These are phyloP conservation scores for Boulengeromyrus knoepffleri DNA, from an alignment of 2,113 vertebrate species.

Conservation along the genomic window DNA sequence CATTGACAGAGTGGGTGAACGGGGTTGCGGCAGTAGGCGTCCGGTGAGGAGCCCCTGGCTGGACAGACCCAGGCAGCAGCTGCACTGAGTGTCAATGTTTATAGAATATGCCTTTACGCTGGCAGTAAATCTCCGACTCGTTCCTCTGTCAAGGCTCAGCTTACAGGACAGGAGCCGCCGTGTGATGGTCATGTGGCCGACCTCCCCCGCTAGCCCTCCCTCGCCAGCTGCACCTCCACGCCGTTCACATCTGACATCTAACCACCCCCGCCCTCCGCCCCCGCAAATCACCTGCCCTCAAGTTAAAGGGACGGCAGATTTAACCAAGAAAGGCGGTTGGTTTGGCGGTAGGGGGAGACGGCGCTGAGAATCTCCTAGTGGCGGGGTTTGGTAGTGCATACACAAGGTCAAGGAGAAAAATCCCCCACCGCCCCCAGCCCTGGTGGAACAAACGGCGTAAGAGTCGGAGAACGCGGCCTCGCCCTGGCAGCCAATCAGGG, in stretches of 20 bases:
- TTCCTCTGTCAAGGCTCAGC: constrained; percentile 35
- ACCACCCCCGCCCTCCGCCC: background rate
- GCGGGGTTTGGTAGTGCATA: background rate
- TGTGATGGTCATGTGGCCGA: constrained; percentile 37
- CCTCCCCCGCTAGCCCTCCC: constrained; percentile 1
- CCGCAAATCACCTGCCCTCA: background rate
- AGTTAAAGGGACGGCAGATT: background rate
- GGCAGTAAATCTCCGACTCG: constrained; percentile 58
- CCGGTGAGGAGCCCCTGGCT: constrained; percentile 22
- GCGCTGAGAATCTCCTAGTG: background rate
- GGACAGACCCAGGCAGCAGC: constrained; percentile 42
- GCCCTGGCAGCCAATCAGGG: background rate
- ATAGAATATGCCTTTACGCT: constrained; percentile 63
- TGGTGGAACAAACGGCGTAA: background rate
- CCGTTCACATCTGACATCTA: background rate
- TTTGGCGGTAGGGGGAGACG: background rate
- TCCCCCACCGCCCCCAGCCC: background rate
- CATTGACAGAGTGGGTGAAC: constrained; percentile 56
- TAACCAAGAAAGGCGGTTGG: background rate
- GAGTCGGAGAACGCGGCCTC: constrained; percentile 3
- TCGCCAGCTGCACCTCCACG: constrained; percentile 4
- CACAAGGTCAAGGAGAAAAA: constrained; percentile 10
- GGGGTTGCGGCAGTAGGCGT: constrained; percentile 19
- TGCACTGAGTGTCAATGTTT: constrained; percentile 67
- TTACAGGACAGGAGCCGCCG: constrained; percentile 32